Evolutionary conservation across 2,888 invertebrate genomes (phyloP).

Genomic region (Macrophya alboannulata): DNA sequence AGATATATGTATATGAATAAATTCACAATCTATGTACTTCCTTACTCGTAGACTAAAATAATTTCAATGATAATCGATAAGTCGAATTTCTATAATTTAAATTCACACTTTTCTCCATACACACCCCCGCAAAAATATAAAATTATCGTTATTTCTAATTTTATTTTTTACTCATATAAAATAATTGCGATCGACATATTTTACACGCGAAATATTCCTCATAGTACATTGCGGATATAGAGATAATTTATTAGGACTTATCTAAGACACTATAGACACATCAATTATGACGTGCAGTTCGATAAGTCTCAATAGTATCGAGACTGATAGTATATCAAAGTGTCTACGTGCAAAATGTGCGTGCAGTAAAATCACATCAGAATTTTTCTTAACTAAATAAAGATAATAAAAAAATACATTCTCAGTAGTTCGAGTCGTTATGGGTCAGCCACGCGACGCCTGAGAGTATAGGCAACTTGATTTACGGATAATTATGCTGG

Average conservation of each 20-base stretch:
- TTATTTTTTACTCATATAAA: too few species aligned
- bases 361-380: not conserved
- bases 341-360: slow-evolving; percentile 11
- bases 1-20: not conserved
- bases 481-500: not conserved
- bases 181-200: not conserved
- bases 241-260: not conserved
- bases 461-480: not conserved
- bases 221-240: not conserved
- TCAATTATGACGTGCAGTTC: not conserved
- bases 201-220: not conserved
- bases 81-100: not conserved
- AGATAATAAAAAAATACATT: not conserved
- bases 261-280: not conserved
- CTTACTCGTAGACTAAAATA: not conserved
- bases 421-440: not conserved
- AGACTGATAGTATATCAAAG: not conserved
- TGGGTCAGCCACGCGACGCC: not conserved
- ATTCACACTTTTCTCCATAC: not conserved
- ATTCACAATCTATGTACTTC: too few species aligned
- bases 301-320: not conserved
- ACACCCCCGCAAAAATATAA: too few species aligned
- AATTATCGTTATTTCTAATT: too few species aligned
- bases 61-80: not conserved
- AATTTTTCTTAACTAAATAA: not conserved